Percentiles rank a stretch among this genome's conserved stretches.
Evolutionary conservation across 1,140 invertebrate species (phyloP).

Genomic region (Lepidurus apus): DNA sequence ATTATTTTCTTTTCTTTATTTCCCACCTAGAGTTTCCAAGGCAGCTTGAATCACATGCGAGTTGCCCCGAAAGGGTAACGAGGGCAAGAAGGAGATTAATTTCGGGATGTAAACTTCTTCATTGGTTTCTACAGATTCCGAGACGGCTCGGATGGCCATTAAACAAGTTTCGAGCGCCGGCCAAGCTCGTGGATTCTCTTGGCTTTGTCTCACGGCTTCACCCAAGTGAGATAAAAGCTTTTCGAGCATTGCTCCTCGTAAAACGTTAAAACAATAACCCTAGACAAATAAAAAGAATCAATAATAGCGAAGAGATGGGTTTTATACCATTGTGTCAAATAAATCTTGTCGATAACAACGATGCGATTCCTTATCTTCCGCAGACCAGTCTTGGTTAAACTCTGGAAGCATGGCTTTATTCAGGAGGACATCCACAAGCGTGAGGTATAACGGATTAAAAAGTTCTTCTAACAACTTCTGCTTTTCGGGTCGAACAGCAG

Average conservation of each 20-base stretch:
- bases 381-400: constrained; percentile 48
- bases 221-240: constrained; percentile 56
- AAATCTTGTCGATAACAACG: constrained; percentile 87
- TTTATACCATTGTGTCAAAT: constrained; percentile 71
- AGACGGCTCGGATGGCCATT: constrained; percentile 69
- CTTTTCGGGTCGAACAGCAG: constrained; percentile 49
- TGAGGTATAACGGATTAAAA: constrained; percentile 60
- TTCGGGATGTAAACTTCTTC: constrained; percentile 58
- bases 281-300: constrained; percentile 38
- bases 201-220: constrained; percentile 48
- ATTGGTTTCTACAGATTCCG: constrained; percentile 62
- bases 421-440: constrained; percentile 57
- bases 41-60: constrained; percentile 61
- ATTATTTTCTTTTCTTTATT: too few relatives aligned
- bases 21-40: constrained; percentile 63
- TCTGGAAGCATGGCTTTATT: constrained; percentile 59
- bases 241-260: constrained; percentile 62
- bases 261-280: constrained; percentile 76
- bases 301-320: neutral
- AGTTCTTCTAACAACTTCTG: constrained; percentile 48
- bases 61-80: constrained; percentile 57
- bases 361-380: constrained; percentile 77
- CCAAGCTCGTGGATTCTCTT: constrained; percentile 51
- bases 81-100: constrained; percentile 59
- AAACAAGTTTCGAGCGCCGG: constrained; percentile 69